phyloP scores from a whole-genome alignment of 2,888 invertebrate species.

The Troglohyphantes excavatus region DNA sequence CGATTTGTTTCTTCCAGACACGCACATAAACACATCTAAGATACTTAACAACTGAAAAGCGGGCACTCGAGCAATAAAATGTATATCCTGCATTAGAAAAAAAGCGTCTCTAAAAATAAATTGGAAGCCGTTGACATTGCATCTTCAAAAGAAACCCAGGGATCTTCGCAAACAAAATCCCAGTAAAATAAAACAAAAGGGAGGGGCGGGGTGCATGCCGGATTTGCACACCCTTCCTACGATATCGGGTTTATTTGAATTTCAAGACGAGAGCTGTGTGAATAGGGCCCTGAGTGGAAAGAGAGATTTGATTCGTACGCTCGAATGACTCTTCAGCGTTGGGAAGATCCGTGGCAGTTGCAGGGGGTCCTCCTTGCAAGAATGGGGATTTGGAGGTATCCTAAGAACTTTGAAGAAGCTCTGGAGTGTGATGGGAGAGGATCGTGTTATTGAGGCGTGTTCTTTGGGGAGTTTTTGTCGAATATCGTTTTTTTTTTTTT shows the following conservation, averaged over 20 bases:
- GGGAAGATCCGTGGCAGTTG: background rate
- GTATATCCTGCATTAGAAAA: background rate
- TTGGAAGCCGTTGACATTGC: conserved; percentile 13
- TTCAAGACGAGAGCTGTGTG: conserved; percentile 28
- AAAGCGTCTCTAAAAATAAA: conserved; percentile 27
- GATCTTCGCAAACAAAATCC: background rate
- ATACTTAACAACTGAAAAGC: background rate
- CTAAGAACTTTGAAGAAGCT: background rate
- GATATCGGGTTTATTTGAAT: conserved; percentile 56
- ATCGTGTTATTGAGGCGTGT: conserved; percentile 20
- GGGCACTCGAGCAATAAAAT: conserved; percentile 34
- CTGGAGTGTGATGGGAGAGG: conserved; percentile 21
- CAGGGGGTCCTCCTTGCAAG: conserved; percentile 1
- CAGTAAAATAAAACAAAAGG: conserved; percentile 27
- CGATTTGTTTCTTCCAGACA: background rate
- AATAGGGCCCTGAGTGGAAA: conserved; percentile 12
- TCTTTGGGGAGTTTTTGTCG: background rate
- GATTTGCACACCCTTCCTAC: conserved; percentile 27
- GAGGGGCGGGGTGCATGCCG: conserved; percentile 1
- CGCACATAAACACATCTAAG: conserved; percentile 12
- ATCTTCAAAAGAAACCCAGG: background rate
- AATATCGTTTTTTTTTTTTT: no score
- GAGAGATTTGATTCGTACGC: conserved; percentile 38
- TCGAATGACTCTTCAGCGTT: conserved; percentile 23
- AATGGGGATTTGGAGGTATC: conserved; percentile 31